Evolutionary conservation across 2,888 invertebrate genomes (phyloP), one percentile per base, ranked within the genome.

Genomic region (Tiphia femorata): DNA sequence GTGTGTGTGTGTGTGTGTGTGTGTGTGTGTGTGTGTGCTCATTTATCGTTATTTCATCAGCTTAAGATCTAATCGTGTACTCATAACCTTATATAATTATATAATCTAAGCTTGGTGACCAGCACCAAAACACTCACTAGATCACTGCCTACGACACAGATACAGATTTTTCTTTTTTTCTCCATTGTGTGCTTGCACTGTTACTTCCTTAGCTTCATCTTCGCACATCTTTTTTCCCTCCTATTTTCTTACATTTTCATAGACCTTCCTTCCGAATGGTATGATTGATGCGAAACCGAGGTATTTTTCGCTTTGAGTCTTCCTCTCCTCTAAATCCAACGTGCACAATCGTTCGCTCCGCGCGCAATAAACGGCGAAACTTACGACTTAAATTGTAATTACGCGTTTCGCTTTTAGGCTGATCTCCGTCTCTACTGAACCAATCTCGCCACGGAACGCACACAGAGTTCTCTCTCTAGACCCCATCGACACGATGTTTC

Each of bases 91-190:
- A 66, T 60, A 68, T 76, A 75, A 72, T 71, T 62, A 55, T 75
- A 75, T 72, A 64, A 77, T 69, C 76, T 79, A 80, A 78, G 71
- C 75, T 80, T 78, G 82, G 77, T 81, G 82, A 60, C 82, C 82
- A 82, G 82, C 83, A 83, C 80, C 83, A 82, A 79, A 75, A 79
- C 78, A 77, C 70, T 78, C 78, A 75, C 75, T 81, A 80, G 73
- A 75, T 75, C 77, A 80, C 76, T 78, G 76, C 75, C 81, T 81
- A 82, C 80, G 76, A 81, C 81, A 82, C 81, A 81, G 75, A 81
- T 81, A 80, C 77, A 76, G 73, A 77, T 77, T 77, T 76, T 65
- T 62, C n/a, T n/a, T 67, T 59, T 58, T 55, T 65, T 57, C 67
- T 65, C 63, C 54, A 49, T 49, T 42, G 29, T 44, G 50, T n/a